phyloP scores from a whole-genome alignment of 1,140 invertebrate species.

The Aphidius ervi region DNA sequence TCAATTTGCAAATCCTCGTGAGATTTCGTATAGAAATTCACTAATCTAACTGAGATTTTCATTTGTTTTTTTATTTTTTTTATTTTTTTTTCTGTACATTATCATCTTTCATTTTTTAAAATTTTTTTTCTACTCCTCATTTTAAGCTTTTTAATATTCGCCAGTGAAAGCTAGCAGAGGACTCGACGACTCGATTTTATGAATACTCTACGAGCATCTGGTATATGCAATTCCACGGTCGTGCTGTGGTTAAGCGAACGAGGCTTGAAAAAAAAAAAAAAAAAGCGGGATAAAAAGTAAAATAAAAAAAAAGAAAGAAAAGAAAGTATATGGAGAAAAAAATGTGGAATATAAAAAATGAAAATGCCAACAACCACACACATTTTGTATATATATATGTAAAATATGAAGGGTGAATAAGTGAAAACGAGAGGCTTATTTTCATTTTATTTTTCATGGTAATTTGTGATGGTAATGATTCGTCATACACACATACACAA shows the following conservation, averaged over 20 bases:
- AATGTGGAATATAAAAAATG: too few species aligned
- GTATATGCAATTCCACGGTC: background rate
- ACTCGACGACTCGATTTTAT: slow-evolving; percentile 16
- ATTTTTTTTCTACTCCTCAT: background rate
- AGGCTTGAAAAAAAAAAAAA: background rate
- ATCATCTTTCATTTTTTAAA: background rate
- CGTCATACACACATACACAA: too few species aligned
- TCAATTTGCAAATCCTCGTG: slow-evolving; percentile 8
- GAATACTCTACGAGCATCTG: slow-evolving; percentile 13
- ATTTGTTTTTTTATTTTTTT: background rate
- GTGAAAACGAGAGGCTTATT: background rate
- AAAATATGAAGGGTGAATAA: background rate
- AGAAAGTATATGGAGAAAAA: too few species aligned
- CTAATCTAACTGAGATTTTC: slow-evolving; percentile 4
- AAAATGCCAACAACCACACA: too few species aligned
- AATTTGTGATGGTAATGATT: too few species aligned
- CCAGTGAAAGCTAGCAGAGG: background rate
- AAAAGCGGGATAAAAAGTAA: too few species aligned
- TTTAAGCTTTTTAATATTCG: slow-evolving; percentile 21
- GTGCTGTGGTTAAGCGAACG: slow-evolving; percentile 4
- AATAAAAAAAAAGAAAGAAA: too few species aligned
- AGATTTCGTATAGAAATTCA: slow-evolving; percentile 9
- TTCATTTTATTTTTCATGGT: too few species aligned
- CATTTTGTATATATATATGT: background rate
- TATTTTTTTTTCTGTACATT: slow-evolving; percentile 8